A percentile compares a stretch with the other conserved stretches of the same genome.
Evolutionary conservation across 1,140 invertebrate genomes (phyloP).

Genomic region (Pogonomyrmex barbatus): DNA sequence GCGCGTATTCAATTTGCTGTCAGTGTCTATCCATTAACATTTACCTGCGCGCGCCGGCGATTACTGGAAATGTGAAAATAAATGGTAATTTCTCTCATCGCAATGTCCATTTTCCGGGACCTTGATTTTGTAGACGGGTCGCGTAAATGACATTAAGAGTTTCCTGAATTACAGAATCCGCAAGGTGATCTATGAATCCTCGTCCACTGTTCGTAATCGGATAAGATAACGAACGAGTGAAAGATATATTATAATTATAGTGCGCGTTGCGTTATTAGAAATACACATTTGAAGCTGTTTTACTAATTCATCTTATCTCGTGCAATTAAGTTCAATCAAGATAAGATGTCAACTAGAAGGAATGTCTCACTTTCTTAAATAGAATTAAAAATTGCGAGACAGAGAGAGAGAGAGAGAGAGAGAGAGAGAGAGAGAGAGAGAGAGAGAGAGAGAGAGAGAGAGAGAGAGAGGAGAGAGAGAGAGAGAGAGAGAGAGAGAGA

Average conservation of each 20-base stretch:
- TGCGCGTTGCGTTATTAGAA: background rate
- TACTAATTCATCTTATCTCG: background rate
- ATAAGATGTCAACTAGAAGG: background rate
- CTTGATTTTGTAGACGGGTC: constrained; percentile 59
- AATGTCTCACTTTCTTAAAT: background rate
- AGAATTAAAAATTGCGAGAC: background rate
- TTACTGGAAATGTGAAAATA: constrained; percentile 70
- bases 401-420: background rate
- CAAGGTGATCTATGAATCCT: constrained; percentile 68
- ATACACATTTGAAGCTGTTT: background rate
- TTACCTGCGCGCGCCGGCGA: constrained; percentile 62
- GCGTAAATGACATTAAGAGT: constrained; percentile 65
- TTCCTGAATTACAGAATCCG: constrained; percentile 69
- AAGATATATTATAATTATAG: constrained; percentile 31
- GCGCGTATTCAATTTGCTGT: constrained; percentile 77
- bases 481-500: no score
- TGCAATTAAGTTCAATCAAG: background rate
- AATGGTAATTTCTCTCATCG: constrained; percentile 70
- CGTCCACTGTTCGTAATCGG: background rate
- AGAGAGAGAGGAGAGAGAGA: no score
- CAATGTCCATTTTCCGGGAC: constrained; percentile 14
- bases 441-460: no score
- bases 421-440: background rate
- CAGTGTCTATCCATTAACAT: constrained; percentile 69
- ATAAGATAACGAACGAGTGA: constrained; percentile 9